Base-by-base conservation (phyloP, 2,888 invertebrate species). In the Apamea monoglypha region DNA sequence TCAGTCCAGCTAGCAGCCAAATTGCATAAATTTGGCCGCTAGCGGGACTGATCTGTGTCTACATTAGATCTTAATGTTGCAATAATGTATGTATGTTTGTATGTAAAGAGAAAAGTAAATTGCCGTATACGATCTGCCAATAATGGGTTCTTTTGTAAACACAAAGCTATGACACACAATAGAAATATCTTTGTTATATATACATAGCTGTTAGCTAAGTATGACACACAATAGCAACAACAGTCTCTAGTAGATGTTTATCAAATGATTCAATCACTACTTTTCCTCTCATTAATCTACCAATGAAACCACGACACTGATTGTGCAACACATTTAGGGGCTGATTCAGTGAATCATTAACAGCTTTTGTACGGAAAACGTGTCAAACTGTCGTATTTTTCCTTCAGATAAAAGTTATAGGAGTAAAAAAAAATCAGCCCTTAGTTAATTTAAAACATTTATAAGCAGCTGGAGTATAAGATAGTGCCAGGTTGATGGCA, bases 211-310 rank as follows among this genome's bases (percentile, higher is more conserved):
- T 32, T 47, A 29, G 21, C 25, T n/a, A n/a, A 16, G 36, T 61
- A 32, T 73, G 7, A 76, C 50, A 21, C 40, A 40, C 29, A 32
- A 4, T 44, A 77, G 21, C 47, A 66, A 64, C 21, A 66, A 36
- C 36, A 36, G 36, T 40, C n/a, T n/a, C n/a, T n/a, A 40, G 40
- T 40, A 7, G 40, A 40, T 32, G 44, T 36, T 18, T 47, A 50
- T 16, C 0, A 10, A 44, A 21, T 50, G 29, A 61, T 40, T 67
- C 50, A 78, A 50, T 10, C 18, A 56, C 44, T 25, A 25, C 14
- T 59, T 78, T 66, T 66, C 76, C 53, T 75, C 44, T 75, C 21
- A 76, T 53, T 40, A 18, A 16, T 53, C 5, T 5, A 72, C 7
- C 16, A 56, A 66, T 56, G 25, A 63, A 77, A 3, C 18, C 53